phyloP scores from a whole-genome alignment of 2,888 invertebrate species.

The Scaptomyza caliginosa region DNA sequence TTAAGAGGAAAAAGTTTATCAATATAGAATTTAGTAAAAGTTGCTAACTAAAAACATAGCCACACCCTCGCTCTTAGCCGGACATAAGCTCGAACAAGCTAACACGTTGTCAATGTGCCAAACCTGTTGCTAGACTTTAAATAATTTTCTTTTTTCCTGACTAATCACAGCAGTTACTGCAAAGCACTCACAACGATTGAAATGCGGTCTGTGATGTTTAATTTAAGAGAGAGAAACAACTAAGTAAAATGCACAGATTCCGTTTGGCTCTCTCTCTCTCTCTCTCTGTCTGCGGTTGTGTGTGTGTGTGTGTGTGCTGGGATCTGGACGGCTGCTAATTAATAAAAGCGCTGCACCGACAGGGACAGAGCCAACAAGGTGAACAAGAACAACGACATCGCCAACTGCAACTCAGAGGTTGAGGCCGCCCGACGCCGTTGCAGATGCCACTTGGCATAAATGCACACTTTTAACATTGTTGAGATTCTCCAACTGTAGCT shows the following conservation, averaged over 20 bases:
- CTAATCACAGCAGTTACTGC: slow-evolving; percentile 31
- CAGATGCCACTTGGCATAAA: slow-evolving; percentile 79
- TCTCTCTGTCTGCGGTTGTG: slow-evolving; percentile 6
- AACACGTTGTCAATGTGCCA: slow-evolving; percentile 10
- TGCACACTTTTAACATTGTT: slow-evolving; percentile 80
- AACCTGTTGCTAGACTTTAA: slow-evolving; percentile 64
- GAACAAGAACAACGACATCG: slow-evolving; percentile 39
- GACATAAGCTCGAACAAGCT: slow-evolving; percentile 11
- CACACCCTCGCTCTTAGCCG: slow-evolving; percentile 30
- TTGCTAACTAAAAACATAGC: too few relatives aligned
- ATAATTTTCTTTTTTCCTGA: slow-evolving; percentile 67
- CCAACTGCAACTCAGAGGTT: slow-evolving; percentile 17
- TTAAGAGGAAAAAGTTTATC: too few relatives aligned
- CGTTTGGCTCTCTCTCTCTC: slow-evolving; percentile 10
- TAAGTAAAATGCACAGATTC: slow-evolving; percentile 52
- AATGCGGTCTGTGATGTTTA: slow-evolving; percentile 72
- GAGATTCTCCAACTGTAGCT: slow-evolving; percentile 79
- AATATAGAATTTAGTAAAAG: too few relatives aligned
- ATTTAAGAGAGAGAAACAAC: slow-evolving; percentile 73
- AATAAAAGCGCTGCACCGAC: slow-evolving; percentile 61
- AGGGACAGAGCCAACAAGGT: slow-evolving; percentile 30
- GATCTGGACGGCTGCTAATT: slow-evolving; percentile 69
- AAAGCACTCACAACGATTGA: slow-evolving; percentile 47
- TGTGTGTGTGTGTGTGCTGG: slow-evolving; percentile 34
- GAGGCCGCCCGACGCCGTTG: slow-evolving; percentile 50